A percentile compares a stretch with the other conserved stretches of the same genome.
Conservation (phyloP, 2,888 invertebrate genomes). For the Ceramica pisi region DNA sequence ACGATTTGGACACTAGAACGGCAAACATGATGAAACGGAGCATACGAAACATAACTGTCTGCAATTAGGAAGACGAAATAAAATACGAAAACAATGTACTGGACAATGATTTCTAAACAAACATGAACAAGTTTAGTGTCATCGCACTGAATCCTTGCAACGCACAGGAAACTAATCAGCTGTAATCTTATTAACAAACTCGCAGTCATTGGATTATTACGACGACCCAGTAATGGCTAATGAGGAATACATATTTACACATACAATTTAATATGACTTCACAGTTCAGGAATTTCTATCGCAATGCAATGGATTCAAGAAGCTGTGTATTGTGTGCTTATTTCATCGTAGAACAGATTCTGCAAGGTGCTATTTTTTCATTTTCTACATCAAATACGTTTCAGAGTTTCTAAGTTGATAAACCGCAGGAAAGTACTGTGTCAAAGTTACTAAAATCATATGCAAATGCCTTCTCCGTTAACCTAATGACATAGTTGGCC, state of each 20-base stretch:
- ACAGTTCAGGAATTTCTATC: conserved; percentile 40
- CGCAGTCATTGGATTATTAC: conserved; percentile 51
- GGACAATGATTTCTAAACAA: conserved; percentile 27
- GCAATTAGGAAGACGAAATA: not conserved
- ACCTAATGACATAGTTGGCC: conserved; percentile 87
- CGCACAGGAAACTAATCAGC: conserved; percentile 77
- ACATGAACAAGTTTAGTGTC: conserved; percentile 68
- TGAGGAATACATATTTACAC: conserved; percentile 50
- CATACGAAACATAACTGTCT: not conserved
- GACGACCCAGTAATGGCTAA: conserved; percentile 54
- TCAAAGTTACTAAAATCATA: conserved; percentile 74
- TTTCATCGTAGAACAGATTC: not conserved
- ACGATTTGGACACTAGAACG: not conserved
- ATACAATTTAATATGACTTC: conserved; percentile 35
- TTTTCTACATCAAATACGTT: not conserved
- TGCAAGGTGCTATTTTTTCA: not conserved
- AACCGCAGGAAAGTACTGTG: conserved; percentile 37
- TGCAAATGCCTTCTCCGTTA: conserved; percentile 84
- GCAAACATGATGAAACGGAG: not conserved
- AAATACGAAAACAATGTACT: conserved; percentile 6
- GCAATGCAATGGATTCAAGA: conserved; percentile 41
- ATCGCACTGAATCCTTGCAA: conserved; percentile 84
- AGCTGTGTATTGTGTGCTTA: conserved; percentile 12
- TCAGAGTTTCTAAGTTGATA: conserved; percentile 23
- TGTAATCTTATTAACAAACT: conserved; percentile 82